These are phyloP conservation scores for Augochlora pura DNA, from an alignment of 1,140 invertebrate species.

Conservation along the genomic window DNA sequence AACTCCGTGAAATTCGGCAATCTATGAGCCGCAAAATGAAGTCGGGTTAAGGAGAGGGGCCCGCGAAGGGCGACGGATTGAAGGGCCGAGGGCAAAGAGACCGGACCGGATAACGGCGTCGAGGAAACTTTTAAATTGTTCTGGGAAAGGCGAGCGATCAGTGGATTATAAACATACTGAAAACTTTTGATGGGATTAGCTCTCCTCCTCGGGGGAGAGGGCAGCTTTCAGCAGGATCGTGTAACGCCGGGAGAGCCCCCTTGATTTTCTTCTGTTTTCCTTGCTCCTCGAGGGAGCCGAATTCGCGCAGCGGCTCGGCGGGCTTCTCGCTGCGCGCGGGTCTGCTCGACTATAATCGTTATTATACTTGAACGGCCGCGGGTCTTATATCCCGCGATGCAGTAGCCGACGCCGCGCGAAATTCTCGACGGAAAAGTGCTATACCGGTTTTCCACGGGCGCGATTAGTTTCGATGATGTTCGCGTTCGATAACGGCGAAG, in stretches of 20 bases:
- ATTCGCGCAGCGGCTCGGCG: no score
- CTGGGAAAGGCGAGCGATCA: slow-evolving; percentile 75
- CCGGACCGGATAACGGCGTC: slow-evolving; percentile 59
- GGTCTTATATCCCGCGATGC: no score
- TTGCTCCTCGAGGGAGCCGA: not conserved
- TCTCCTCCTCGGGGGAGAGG: slow-evolving; percentile 35
- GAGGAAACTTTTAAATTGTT: slow-evolving; percentile 78
- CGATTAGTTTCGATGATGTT: no score
- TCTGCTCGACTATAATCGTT: no score
- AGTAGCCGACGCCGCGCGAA: no score
- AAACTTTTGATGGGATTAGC: slow-evolving; percentile 71
- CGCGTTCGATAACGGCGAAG: no score
- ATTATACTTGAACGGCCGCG: no score
- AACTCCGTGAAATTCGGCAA: slow-evolving; percentile 71
- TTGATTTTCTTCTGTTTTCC: slow-evolving; percentile 22
- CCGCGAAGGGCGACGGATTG: slow-evolving; percentile 40
- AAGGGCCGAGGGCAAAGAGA: slow-evolving; percentile 49
- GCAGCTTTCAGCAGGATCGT: slow-evolving; percentile 43
- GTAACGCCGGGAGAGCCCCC: slow-evolving; percentile 35
- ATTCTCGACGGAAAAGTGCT: no score
- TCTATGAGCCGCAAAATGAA: slow-evolving; percentile 79
- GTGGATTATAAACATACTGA: slow-evolving; percentile 78
- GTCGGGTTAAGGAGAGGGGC: slow-evolving; percentile 60
- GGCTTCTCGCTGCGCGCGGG: no score
- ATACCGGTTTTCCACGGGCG: no score